Percentiles rank a stretch among this genome's conserved stretches.
These are phyloP conservation scores for Pardalotus punctatus DNA, from an alignment of 2,113 vertebrate genomes.

Conservation along the genomic window DNA sequence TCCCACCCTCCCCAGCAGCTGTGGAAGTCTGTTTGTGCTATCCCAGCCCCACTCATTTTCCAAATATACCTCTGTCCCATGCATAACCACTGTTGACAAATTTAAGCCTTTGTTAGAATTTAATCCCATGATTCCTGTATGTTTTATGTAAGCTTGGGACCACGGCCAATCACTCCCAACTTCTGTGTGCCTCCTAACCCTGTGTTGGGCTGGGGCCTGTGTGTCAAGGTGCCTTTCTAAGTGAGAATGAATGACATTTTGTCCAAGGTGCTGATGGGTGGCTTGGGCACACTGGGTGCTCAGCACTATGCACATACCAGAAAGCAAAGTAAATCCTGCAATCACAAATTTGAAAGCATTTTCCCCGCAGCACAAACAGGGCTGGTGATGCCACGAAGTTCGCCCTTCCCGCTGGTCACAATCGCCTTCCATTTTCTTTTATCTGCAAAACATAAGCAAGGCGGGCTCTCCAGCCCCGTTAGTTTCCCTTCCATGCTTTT, in stretches of 20 bases:
- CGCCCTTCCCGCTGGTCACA: conserved; percentile 40
- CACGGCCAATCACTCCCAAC: conserved; percentile 24
- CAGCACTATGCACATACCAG: conserved; percentile 40
- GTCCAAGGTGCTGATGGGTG: neutral
- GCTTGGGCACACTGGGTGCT: neutral
- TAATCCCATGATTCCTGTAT: conserved; percentile 49
- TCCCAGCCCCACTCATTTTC: conserved; percentile 60
- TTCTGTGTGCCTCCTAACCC: conserved; percentile 17
- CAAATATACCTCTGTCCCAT: conserved; percentile 14
- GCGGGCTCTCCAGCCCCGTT: conserved; percentile 66
- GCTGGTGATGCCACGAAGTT: conserved; percentile 39
- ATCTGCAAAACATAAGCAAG: conserved; percentile 68
- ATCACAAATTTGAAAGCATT: conserved; percentile 60
- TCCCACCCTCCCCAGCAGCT: conserved; percentile 34
- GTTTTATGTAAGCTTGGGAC: conserved; percentile 50
- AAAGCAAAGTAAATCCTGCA: conserved; percentile 63
- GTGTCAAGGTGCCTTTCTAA: neutral
- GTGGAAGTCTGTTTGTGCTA: conserved; percentile 18
- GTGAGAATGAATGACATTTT: neutral
- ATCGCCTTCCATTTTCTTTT: conserved; percentile 62
- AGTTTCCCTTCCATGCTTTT: conserved; percentile 68
- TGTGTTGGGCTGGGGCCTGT: neutral
- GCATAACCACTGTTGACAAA: conserved; percentile 50
- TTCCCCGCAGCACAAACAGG: conserved; percentile 30
- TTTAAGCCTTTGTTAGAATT: conserved; percentile 35